Percentiles rank a stretch among this genome's conserved stretches.
These are phyloP conservation scores for Myopa testacea DNA, from an alignment of 2,888 invertebrate genomes.

Conservation along the genomic window DNA sequence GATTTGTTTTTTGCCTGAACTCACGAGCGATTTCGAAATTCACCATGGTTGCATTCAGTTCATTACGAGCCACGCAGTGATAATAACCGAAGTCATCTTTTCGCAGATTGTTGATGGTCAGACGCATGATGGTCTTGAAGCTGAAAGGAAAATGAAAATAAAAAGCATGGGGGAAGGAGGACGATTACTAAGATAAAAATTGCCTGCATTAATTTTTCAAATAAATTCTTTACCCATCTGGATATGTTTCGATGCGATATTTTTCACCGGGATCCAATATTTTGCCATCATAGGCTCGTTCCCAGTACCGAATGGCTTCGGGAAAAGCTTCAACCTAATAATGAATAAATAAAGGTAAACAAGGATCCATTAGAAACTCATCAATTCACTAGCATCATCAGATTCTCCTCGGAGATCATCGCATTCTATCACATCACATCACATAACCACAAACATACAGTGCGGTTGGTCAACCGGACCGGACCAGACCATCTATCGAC, in stretches of 20 bases:
- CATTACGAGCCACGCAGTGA: conserved; percentile 88
- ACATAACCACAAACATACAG: too few species aligned
- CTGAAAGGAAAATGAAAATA: conserved; percentile 47
- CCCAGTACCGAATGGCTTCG: conserved; percentile 88
- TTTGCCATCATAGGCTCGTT: conserved; percentile 77
- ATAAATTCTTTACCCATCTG: conserved; percentile 63
- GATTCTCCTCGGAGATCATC: too few species aligned
- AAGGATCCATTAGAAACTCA: too few species aligned
- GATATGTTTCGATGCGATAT: conserved; percentile 73
- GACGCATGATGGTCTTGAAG: conserved; percentile 80
- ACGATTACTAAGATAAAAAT: conserved; percentile 30
- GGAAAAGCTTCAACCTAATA: conserved; percentile 85
- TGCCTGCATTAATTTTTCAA: not conserved
- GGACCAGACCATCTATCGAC: too few species aligned
- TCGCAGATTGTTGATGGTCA: conserved; percentile 79
- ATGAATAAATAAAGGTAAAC: not conserved
- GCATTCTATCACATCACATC: too few species aligned
- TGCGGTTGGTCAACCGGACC: too few species aligned
- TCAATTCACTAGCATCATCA: too few species aligned
- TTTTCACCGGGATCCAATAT: conserved; percentile 77
- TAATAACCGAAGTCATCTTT: conserved; percentile 80
- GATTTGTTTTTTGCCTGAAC: conserved; percentile 43
- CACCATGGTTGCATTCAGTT: conserved; percentile 83
- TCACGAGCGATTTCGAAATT: conserved; percentile 77
- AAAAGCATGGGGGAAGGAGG: conserved; percentile 13